Conservation (phyloP, 2,888 invertebrate genomes). For the Cephus sareptanus region DNA sequence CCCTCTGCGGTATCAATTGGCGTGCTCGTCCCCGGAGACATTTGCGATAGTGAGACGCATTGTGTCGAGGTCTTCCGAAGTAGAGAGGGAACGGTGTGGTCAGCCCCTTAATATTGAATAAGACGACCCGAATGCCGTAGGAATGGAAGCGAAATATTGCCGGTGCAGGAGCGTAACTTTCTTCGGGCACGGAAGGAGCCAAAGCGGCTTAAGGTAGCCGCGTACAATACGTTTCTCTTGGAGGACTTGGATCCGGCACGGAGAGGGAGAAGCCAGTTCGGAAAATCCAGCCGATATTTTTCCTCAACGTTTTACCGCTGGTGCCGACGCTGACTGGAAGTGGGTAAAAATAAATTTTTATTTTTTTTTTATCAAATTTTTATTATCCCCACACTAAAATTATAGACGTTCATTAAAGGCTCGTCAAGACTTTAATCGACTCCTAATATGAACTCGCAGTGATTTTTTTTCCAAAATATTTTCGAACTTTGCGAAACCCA, state of each 20-base stretch:
- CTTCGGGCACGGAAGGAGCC: constrained; percentile 13
- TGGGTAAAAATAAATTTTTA: background rate
- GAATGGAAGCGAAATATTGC: constrained; percentile 44
- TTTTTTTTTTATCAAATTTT: background rate
- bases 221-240: background rate
- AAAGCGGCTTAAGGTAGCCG: background rate
- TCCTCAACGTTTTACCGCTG: background rate
- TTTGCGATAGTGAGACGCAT: constrained; percentile 56
- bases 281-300: background rate
- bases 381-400: background rate
- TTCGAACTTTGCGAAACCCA: background rate
- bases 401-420: background rate
- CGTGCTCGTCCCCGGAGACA: constrained; percentile 48
- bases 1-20: constrained; percentile 60
- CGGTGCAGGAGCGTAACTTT: constrained; percentile 37
- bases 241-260: background rate
- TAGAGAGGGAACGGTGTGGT: constrained; percentile 29
- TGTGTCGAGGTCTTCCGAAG: constrained; percentile 36
- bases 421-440: background rate
- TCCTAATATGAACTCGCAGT: background rate
- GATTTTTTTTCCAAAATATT: background rate
- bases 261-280: background rate
- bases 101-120: constrained; percentile 57
- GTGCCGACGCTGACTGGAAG: background rate
- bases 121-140: constrained; percentile 41